Evolutionary conservation across 2,888 invertebrate genomes (phyloP), one percentile per base, ranked within the genome.

Genomic region (Octodonta nipae): DNA sequence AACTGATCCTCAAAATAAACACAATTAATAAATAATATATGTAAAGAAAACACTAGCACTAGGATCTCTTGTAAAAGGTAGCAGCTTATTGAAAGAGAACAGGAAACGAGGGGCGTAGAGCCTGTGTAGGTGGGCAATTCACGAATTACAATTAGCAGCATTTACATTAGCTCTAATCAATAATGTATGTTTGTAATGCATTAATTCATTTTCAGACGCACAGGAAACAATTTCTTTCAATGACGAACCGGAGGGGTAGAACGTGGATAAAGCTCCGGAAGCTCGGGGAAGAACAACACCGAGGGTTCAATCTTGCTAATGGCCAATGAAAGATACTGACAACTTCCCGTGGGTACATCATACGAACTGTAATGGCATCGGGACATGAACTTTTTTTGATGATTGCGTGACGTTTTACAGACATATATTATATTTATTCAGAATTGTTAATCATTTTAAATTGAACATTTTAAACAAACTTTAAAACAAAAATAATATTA

Each of bases 151-250:
- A 47, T 49, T 45, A 48, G 63, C 60, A 64, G 64, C 66, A 66
- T 67, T 67, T 66, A 48, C 45, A 47, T 45, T 47, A 47, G 33
- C 34, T 41, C 36, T 46, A 49, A 59, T 60, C 57, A 58, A 60
- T 60, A 60, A 60, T 60, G 57, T 55, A 60, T 58, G 57, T 56
- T 56, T 53, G 52, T 53, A 56, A 59, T 58, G 54, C 60, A 60
- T 59, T 60, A 58, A 60, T 60, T 60, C 57, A 56, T 59, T 58
- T 56, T 54, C 57, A 49, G 51, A 49, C 49, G 51, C 48, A 49
- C 55, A 54, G 60, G 58, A 59, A 60, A 58, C 58, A 56, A 57
- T 57, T 60, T 59, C 56, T 56, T 59, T 60, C 50, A 34, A 33
- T 11, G 22, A 22, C 10, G 4, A 11, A 11, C 10, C 11, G 22